These are phyloP conservation scores for Pyrrhia umbra DNA, from an alignment of 2,888 invertebrate species.

Conservation along the genomic window DNA sequence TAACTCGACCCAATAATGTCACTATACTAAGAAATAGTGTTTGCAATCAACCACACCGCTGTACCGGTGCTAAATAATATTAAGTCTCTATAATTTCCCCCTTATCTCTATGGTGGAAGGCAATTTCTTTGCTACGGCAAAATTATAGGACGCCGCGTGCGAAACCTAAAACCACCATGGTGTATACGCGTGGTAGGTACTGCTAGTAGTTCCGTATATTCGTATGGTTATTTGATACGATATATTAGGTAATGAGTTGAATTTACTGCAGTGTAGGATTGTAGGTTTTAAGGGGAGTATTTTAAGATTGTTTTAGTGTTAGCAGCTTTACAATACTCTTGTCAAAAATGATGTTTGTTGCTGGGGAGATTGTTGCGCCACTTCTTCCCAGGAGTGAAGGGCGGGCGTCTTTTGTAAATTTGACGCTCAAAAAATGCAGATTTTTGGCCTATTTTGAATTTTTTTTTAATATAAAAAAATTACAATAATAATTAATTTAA, in stretches of 20 bases:
- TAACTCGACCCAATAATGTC: slow-evolving; percentile 29
- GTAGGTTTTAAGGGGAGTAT: not conserved
- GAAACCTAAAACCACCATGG: slow-evolving; percentile 71
- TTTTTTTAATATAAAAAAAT: too few relatives aligned
- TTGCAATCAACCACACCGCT: slow-evolving; percentile 30
- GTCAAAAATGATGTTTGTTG: too few relatives aligned
- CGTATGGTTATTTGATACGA: slow-evolving; percentile 24
- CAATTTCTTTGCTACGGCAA: slow-evolving; percentile 77
- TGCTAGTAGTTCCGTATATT: slow-evolving; percentile 39
- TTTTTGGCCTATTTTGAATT: too few relatives aligned
- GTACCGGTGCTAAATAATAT: slow-evolving; percentile 62
- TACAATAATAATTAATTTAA: too few relatives aligned
- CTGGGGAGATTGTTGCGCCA: too few relatives aligned
- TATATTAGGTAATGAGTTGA: slow-evolving; percentile 34
- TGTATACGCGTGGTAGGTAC: slow-evolving; percentile 10
- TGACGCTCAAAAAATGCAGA: too few relatives aligned
- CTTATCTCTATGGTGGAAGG: slow-evolving; percentile 69
- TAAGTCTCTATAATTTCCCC: slow-evolving; percentile 75
- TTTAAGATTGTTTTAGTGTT: not conserved
- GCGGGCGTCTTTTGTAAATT: too few relatives aligned
- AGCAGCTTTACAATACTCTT: too few relatives aligned
- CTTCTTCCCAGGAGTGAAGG: too few relatives aligned
- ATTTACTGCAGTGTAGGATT: slow-evolving; percentile 2
- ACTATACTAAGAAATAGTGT: slow-evolving; percentile 13
- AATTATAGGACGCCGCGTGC: slow-evolving; percentile 74